Evolutionary conservation across 2,888 invertebrate species (phyloP), one percentile per base, ranked within the genome.

Genomic region (Neocrepidodera transversa): DNA sequence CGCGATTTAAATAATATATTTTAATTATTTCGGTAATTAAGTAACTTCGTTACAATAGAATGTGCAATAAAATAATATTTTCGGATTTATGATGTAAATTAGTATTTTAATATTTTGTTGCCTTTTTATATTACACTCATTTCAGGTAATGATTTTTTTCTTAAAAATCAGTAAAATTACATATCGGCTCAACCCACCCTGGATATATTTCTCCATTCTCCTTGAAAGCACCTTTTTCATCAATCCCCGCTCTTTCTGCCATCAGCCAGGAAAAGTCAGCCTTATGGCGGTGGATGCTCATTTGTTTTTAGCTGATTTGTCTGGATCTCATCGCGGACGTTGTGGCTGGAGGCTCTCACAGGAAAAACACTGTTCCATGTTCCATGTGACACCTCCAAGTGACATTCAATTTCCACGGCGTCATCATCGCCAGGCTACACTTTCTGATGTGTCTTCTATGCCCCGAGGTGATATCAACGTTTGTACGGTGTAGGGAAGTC

Each of bases 371-470:
- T 58, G 75, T 74, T 75, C 30, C 32, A 20, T 50, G 76, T 79
- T 75, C 30, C 32, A 20, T 50, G 76, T 79, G 80, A 79, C 80
- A 79, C 79, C 79, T 79, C 79, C 78, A 77, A 79, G 79, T 79
- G 80, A 79, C 79, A 79, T 80, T 78, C 79, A 80, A 80, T 80
- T 80, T 80, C 78, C 79, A 78, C 74, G 73, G 73, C 78, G 77
- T 80, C 80, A 78, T 78, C 78, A 74, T 51, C 35, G 47, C 48
- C 51, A 38, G 38, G 49, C 59, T 40, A 35, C 14, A 40, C 35
- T 59, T 49, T 54, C 59, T 54, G 51, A 60, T n/a, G n/a, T 52
- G 56, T 42, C 52, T 52, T 48, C 35, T 17, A 50, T 52, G 60
- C 60, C 47, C 51, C 38, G 56, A 11, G 51, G 56, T 43, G 18